phyloP scores from a whole-genome alignment of 1,140 invertebrate genomes.

The Eriosoma lanigerum region DNA sequence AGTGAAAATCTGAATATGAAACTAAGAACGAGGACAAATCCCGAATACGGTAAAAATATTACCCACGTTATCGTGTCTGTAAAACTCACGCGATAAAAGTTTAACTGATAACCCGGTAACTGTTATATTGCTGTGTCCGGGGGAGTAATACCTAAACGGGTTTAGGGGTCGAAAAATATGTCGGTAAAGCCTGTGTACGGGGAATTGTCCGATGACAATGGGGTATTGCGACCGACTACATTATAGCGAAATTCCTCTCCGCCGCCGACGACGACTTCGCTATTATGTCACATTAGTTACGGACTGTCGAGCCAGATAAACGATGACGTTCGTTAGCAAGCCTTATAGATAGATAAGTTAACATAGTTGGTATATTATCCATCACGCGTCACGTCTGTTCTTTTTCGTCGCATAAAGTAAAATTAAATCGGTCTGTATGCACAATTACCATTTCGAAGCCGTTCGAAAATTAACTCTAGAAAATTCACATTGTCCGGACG shows the following conservation, averaged over 20 bases:
- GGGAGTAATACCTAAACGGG: not conserved
- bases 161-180: not conserved
- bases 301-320: slow-evolving; percentile 49
- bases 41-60: too few relatives aligned
- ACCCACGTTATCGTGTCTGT: not conserved
- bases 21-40: not conserved
- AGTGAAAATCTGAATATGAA: too few relatives aligned
- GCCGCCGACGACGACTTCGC: not conserved
- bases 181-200: not conserved
- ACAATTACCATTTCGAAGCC: too few relatives aligned
- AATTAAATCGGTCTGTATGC: too few relatives aligned
- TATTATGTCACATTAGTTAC: slow-evolving; percentile 46
- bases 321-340: slow-evolving; percentile 32
- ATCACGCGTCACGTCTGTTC: not conserved
- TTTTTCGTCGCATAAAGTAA: not conserved
- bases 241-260: slow-evolving; percentile 17
- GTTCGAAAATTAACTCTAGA: too few relatives aligned
- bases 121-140: too few relatives aligned
- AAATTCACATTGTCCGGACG: too few relatives aligned
- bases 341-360: too few relatives aligned
- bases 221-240: slow-evolving; percentile 3
- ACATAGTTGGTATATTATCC: too few relatives aligned
- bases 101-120: slow-evolving; percentile 2
- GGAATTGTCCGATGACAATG: slow-evolving; percentile 12
- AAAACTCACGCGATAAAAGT: slow-evolving; percentile 46